A percentile compares a stretch with the other conserved stretches of the same genome.
phyloP scores from a whole-genome alignment of 2,797 vertebrate species.

The Pipistrellus kuhlii region DNA sequence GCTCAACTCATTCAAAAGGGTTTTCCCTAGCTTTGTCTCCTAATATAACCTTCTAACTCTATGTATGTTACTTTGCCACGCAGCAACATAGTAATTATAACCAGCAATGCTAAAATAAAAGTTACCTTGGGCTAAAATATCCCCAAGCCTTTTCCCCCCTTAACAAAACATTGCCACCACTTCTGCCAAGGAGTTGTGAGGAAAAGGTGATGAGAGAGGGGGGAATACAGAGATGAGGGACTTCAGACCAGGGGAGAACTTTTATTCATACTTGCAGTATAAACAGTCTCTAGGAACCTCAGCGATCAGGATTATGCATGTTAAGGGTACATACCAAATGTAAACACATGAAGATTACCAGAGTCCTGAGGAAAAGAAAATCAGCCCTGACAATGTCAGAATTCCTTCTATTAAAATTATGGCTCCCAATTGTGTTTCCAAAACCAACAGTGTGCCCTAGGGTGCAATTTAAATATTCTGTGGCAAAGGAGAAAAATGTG shows the following conservation, averaged over 20 bases:
- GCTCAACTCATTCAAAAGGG: not conserved
- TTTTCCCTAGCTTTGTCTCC: not conserved
- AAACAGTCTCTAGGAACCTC: not conserved
- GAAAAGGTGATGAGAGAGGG: not conserved
- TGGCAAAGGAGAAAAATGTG: not conserved
- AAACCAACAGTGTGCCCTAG: not conserved
- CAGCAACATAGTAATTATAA: conserved; percentile 23
- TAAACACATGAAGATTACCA: conserved; percentile 38
- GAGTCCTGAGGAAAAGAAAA: conserved; percentile 46
- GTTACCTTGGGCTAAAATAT: not conserved
- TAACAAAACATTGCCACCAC: not conserved
- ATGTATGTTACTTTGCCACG: not conserved
- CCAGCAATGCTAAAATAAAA: conserved; percentile 51
- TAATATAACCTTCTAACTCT: not conserved
- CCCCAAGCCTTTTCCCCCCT: not conserved
- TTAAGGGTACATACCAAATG: not conserved
- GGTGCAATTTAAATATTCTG: conserved; percentile 19
- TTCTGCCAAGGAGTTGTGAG: not conserved
- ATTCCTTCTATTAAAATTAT: not conserved
- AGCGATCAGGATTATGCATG: not conserved
- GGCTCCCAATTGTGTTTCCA: conserved; percentile 10
- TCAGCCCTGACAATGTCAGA: not conserved
- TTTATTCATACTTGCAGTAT: not conserved
- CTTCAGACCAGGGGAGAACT: not conserved
- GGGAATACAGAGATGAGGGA: not conserved